Percentiles rank a stretch among this genome's conserved stretches.
phyloP scores from a whole-genome alignment of 2,797 vertebrate genomes.

The Mormyrops boulengeri region DNA sequence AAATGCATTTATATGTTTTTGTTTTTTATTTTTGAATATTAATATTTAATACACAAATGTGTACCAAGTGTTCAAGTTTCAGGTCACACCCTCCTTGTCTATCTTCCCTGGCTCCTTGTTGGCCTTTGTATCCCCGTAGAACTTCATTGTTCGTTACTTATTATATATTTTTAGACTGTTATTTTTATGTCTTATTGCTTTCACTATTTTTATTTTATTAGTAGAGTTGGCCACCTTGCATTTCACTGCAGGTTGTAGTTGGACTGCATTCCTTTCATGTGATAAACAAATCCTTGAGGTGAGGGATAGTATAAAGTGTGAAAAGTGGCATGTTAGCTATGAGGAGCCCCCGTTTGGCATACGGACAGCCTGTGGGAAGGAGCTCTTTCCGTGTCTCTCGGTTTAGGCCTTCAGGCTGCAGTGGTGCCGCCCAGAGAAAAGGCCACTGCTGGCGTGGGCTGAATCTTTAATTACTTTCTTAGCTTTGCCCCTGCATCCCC shows the following conservation, averaged over 20 bases:
- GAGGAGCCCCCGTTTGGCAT: neutral
- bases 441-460: neutral
- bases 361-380: neutral
- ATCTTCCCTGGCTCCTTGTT: neutral
- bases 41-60: neutral
- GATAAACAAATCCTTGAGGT: neutral
- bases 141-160: neutral
- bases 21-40: neutral
- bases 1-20: neutral
- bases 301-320: neutral
- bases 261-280: neutral
- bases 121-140: neutral
- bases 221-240: neutral
- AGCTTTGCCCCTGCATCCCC: neutral
- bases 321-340: neutral
- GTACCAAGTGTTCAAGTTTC: neutral
- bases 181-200: neutral
- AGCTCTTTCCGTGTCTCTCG: neutral
- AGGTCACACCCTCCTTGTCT: neutral
- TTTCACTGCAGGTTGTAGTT: neutral
- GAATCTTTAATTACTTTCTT: neutral
- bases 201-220: neutral
- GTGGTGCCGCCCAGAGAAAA: neutral
- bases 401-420: neutral
- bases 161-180: neutral